phyloP scores from a whole-genome alignment of 1,140 invertebrate species.

The Bombyx mandarina region DNA sequence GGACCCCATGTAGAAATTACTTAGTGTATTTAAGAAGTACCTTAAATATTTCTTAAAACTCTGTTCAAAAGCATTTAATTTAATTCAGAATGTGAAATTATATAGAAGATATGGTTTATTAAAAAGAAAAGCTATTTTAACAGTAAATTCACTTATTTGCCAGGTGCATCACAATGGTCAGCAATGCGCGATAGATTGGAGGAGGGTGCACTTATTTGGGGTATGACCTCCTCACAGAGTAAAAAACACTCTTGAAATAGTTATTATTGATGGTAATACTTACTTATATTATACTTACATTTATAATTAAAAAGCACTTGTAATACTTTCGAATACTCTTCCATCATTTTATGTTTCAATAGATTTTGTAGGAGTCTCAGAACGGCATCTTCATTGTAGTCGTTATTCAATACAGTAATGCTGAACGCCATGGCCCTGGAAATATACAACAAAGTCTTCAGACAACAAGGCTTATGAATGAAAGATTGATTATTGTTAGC shows the following conservation, averaged over 20 bases:
- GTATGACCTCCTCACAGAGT: neutral
- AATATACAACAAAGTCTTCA: conserved; percentile 8
- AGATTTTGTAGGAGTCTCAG: conserved; percentile 42
- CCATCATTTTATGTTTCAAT: conserved; percentile 53
- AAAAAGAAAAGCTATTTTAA: no score
- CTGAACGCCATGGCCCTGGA: conserved; percentile 46
- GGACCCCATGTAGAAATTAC: no score
- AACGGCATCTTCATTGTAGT: conserved; percentile 59
- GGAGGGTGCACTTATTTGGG: no score
- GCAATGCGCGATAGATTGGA: no score
- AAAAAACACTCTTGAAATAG: neutral
- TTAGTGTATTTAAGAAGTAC: neutral
- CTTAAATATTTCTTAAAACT: neutral
- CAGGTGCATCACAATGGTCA: no score
- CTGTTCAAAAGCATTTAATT: neutral
- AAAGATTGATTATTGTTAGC: no score
- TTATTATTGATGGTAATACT: neutral
- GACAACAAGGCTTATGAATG: no score
- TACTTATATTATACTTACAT: conserved; percentile 32
- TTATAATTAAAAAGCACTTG: conserved; percentile 55
- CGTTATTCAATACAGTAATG: conserved; percentile 34
- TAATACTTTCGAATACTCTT: conserved; percentile 46
- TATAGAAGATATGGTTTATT: no score
- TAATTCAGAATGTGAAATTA: no score
- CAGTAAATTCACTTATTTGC: no score